These are phyloP conservation scores for Vanacampus margaritifer DNA, from an alignment of 2,113 vertebrate species.

Conservation along the genomic window DNA sequence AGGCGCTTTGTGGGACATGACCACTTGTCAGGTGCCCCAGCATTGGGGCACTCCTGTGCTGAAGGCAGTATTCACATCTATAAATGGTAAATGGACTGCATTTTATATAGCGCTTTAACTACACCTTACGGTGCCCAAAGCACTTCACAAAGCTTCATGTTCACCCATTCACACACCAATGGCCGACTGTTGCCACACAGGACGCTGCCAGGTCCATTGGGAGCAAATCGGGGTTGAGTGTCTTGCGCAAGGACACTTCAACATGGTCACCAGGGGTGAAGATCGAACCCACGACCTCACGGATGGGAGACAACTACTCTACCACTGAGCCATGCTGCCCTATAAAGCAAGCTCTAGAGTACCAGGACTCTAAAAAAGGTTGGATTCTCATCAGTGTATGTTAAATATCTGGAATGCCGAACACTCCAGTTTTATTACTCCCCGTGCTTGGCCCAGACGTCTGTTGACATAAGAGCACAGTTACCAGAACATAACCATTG, in stretches of 20 bases:
- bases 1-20: background rate
- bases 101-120: no score
- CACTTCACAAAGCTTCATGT: no score
- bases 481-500: background rate
- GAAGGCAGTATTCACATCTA: background rate
- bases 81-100: no score
- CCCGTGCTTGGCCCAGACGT: background rate
- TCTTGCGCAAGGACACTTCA: no score
- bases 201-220: no score
- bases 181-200: no score
- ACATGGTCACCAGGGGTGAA: no score
- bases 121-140: no score
- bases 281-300: no score
- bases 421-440: constrained; percentile 4
- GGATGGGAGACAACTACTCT: no score
- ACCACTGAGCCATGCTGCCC: background rate
- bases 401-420: background rate
- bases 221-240: no score
- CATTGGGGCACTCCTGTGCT: background rate
- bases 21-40: background rate
- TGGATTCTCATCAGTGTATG: background rate
- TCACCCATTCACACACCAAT: no score
- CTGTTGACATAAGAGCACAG: constrained; percentile 3
- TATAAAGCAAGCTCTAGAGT: background rate
- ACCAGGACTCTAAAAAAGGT: background rate